Conservation (phyloP, 1,140 invertebrate genomes). For the Orius laevigatus region DNA sequence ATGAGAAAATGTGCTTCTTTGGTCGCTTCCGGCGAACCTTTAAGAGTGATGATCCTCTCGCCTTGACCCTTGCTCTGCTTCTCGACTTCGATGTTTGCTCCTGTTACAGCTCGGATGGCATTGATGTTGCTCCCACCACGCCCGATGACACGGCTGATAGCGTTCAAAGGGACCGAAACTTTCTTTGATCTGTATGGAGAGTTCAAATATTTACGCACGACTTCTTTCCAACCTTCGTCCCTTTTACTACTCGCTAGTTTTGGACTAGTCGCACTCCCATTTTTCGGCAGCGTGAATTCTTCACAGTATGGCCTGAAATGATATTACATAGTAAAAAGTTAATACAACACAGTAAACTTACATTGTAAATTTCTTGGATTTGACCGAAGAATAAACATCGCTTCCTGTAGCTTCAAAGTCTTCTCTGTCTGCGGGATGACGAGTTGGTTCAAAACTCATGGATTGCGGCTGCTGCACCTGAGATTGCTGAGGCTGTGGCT, state of each 20-base stretch:
- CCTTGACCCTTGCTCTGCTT: constrained; percentile 89
- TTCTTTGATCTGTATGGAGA: constrained; percentile 47
- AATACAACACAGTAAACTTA: constrained; percentile 11
- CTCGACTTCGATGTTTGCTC: constrained; percentile 94
- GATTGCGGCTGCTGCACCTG: constrained; percentile 24
- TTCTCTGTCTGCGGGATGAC: constrained; percentile 45
- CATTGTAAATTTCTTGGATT: constrained; percentile 34
- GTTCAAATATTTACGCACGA: constrained; percentile 56
- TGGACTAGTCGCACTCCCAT: constrained; percentile 38
- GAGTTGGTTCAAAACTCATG: constrained; percentile 37
- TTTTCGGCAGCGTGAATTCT: constrained; percentile 20
- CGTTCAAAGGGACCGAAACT: constrained; percentile 82
- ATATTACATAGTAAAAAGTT: neutral
- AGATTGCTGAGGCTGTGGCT: neutral
- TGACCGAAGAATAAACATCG: constrained; percentile 34
- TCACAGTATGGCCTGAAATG: neutral
- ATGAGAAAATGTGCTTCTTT: constrained; percentile 79
- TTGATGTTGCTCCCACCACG: constrained; percentile 93
- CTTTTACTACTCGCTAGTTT: constrained; percentile 49
- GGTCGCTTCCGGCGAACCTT: constrained; percentile 78
- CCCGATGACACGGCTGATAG: constrained; percentile 89
- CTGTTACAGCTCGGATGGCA: constrained; percentile 82
- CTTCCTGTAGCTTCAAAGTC: constrained; percentile 51
- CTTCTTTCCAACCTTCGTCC: constrained; percentile 96
- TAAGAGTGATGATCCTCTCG: constrained; percentile 87